Evolutionary conservation across 2,888 invertebrate species (phyloP), one percentile per base, ranked within the genome.

Genomic region (Epinotia demarniana): DNA sequence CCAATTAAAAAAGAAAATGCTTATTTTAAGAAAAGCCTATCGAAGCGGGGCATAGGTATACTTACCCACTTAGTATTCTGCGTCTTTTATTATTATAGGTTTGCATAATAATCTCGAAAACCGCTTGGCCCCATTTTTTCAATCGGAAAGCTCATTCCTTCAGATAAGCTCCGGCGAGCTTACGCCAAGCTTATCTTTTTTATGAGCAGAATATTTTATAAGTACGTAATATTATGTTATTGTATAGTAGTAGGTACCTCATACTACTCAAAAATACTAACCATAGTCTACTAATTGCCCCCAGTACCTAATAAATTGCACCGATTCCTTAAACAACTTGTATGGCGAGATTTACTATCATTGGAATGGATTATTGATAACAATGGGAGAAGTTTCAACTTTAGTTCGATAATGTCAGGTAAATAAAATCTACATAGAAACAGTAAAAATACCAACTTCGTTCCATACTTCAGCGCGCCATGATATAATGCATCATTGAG

Each of bases 401-500:
- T 1, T 53, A n/a, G 39, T 39, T 39, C 9, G 9, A 39, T 16
- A n/a, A 43, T 43, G 23, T 57, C 18, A 43, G 39, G n/a, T 46
- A 46, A 0, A 27, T 60, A 46, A 69, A n/a, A 61, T 13, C 9
- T 46, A 27, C 27, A 33, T 61, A 60, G 46, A 57, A 46, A 27
- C 69, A 62, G 61, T 71, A 71, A 62, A 62, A 77, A 75, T 75
- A 77, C 77, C 57, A 39, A 27, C 58, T 46, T 58, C 69, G 69
- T 73, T 60, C 67, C 67, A 64, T 75, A 68, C 76, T 74, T 74
- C 75, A 78, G 77, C 69, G 39, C 73, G 76, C 60, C 74, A 78
- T 76, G 79, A 77, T 79, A 79, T 79, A 79, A 81, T 82, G 83
- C 79, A 81, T 82, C 83, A 84, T 85, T 83, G 84, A 87, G 86